Conservation (phyloP, 2,113 vertebrate genomes). For the Empidonax traillii region DNA sequence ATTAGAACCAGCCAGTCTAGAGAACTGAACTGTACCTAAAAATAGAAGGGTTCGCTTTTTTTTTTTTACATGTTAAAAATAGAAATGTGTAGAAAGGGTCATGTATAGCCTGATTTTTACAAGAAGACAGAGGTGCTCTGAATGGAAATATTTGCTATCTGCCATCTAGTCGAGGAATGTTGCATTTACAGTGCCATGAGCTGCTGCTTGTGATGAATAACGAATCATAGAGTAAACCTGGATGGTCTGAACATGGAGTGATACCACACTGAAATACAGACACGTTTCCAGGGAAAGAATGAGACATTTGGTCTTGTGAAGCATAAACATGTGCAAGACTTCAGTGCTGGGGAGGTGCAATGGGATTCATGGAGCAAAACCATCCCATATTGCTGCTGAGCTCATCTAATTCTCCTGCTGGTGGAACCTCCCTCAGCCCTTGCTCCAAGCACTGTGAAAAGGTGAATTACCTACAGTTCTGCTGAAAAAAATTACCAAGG, state of each 20-base stretch:
- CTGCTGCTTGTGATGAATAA: background rate
- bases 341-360: background rate
- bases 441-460: background rate
- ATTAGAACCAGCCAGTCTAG: conserved; percentile 61
- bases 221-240: background rate
- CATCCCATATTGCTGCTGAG: background rate
- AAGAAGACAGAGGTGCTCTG: conserved; percentile 22
- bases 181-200: background rate
- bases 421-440: background rate
- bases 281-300: background rate
- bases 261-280: background rate
- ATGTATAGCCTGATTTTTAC: conserved; percentile 39
- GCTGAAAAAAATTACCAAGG: background rate
- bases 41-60: conserved; percentile 62
- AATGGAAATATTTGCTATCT: conserved; percentile 44
- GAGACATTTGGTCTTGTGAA: background rate
- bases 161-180: background rate
- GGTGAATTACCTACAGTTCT: background rate
- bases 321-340: background rate
- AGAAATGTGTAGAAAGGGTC: conserved; percentile 57
- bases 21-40: conserved; percentile 58
- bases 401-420: background rate
- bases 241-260: background rate
- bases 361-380: background rate
- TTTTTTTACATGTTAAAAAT: conserved; percentile 69